Conservation (phyloP, 2,113 vertebrate species). For the Passer domesticus region DNA sequence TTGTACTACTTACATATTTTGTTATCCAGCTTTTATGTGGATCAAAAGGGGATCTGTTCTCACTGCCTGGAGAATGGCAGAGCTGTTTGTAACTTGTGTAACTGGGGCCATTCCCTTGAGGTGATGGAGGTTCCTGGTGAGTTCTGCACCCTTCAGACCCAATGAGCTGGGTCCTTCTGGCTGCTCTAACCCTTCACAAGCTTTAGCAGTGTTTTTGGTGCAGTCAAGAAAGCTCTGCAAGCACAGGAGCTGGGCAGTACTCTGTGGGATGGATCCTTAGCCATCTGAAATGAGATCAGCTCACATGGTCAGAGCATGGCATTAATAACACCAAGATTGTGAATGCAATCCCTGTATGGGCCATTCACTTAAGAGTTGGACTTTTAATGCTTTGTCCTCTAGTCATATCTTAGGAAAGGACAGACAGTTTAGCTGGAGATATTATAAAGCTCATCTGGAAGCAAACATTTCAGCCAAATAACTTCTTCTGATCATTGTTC, state of each 20-base stretch:
- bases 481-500: not conserved
- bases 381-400: not conserved
- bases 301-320: not conserved
- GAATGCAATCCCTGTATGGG: not conserved
- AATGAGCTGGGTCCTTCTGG: not conserved
- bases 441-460: not conserved
- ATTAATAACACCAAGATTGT: not conserved
- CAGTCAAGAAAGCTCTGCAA: not conserved
- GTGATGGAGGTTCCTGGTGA: not conserved
- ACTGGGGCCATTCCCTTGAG: not conserved
- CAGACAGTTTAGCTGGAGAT: not conserved
- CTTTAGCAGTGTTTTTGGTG: not conserved
- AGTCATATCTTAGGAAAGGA: not conserved
- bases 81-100: not conserved
- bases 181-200: not conserved
- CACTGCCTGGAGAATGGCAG: not conserved
- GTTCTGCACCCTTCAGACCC: not conserved
- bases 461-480: not conserved
- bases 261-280: not conserved
- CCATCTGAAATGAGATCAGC: not conserved
- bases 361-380: not conserved
- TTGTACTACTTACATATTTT: not conserved
- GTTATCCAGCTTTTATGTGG: not conserved
- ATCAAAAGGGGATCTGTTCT: not conserved
- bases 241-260: not conserved